Evolutionary conservation across 2,888 invertebrate species (phyloP).

Genomic region (Keiferia lycopersicella): DNA sequence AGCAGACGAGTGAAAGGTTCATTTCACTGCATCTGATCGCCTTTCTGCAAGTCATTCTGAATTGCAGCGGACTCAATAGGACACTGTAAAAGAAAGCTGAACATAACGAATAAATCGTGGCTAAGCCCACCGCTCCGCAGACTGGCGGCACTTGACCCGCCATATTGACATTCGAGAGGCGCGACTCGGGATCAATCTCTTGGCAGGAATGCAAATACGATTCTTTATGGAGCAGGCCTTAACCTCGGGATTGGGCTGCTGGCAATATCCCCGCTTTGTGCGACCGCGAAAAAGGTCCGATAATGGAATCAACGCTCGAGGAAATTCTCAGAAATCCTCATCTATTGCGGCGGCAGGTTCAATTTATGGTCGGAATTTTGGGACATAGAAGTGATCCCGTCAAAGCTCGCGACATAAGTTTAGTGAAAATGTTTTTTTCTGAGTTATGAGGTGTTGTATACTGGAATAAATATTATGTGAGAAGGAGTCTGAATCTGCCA

Average conservation of each 20-base stretch:
- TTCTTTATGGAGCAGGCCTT: slow-evolving; percentile 60
- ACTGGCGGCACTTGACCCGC: slow-evolving; percentile 52
- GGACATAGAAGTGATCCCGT: slow-evolving; percentile 26
- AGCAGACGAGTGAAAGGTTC: no score
- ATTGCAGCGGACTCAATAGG: background rate
- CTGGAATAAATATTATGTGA: no score
- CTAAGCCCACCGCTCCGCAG: slow-evolving; percentile 25
- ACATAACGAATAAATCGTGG: slow-evolving; percentile 31
- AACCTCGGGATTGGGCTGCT: slow-evolving; percentile 62
- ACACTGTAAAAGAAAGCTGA: slow-evolving; percentile 29
- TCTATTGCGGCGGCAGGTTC: slow-evolving; percentile 29
- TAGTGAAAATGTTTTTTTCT: background rate
- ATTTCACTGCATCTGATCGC: no score
- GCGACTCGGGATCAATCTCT: slow-evolving; percentile 63
- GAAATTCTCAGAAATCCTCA: slow-evolving; percentile 31
- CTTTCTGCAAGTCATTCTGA: background rate
- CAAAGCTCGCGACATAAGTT: slow-evolving; percentile 19
- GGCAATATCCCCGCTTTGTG: slow-evolving; percentile 64
- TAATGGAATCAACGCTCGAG: slow-evolving; percentile 67
- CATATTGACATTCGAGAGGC: slow-evolving; percentile 58
- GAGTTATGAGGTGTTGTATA: background rate
- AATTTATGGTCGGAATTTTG: slow-evolving; percentile 29
- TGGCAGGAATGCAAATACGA: slow-evolving; percentile 69
- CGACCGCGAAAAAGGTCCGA: slow-evolving; percentile 58
- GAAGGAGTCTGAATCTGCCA: no score